Conservation (phyloP, 2,113 vertebrate genomes). For the Hiodon tergisus region DNA sequence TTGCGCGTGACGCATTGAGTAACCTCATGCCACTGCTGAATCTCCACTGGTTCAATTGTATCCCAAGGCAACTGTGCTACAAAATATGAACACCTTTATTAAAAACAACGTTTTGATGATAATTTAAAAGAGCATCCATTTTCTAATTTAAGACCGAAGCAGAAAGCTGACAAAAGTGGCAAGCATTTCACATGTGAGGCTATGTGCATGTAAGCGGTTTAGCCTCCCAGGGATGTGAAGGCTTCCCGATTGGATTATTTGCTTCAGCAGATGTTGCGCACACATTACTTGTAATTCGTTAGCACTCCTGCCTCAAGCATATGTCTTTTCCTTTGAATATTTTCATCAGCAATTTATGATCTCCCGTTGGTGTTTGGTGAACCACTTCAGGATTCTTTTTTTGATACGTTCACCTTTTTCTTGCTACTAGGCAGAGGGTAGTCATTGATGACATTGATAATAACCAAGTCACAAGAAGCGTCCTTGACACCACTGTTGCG, state of each 20-base stretch:
- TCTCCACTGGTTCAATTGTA: constrained; percentile 19
- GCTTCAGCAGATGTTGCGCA: constrained; percentile 22
- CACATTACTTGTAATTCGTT: neutral
- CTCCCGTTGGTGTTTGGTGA: neutral
- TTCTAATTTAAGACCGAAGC: constrained; percentile 25
- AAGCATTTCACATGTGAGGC: constrained; percentile 18
- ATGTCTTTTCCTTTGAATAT: neutral
- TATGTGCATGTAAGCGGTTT: constrained; percentile 8
- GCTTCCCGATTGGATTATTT: constrained; percentile 28
- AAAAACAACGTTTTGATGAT: constrained; percentile 37
- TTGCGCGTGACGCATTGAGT: neutral
- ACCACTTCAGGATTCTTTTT: neutral
- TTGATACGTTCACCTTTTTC: too few species aligned
- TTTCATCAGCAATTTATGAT: neutral
- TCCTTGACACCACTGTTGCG: neutral
- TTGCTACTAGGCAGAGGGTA: neutral
- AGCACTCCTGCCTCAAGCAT: neutral
- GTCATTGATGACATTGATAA: neutral
- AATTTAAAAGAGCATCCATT: constrained; percentile 28
- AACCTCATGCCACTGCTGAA: neutral
- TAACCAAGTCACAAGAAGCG: neutral
- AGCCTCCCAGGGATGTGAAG: constrained; percentile 21
- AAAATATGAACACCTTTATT: constrained; percentile 27
- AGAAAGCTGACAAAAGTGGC: constrained; percentile 24
- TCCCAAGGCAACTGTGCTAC: constrained; percentile 18